Percentiles rank a stretch among this genome's conserved stretches.
Conservation (phyloP, 2,797 vertebrate species). For the Melopsittacus undulatus region DNA sequence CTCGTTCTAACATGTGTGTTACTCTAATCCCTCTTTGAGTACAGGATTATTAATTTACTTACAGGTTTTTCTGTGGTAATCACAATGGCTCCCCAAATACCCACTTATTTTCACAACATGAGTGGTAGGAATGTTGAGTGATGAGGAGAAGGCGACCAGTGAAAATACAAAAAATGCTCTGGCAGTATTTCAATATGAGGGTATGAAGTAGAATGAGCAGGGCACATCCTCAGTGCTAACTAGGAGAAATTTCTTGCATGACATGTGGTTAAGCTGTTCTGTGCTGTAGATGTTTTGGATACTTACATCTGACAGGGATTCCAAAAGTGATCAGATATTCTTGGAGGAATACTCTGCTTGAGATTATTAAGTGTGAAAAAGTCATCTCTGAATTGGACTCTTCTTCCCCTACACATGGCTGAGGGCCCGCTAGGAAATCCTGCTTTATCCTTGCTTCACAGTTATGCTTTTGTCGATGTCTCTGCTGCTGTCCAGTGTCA, state of each 20-base stretch:
- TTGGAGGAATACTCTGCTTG: not conserved
- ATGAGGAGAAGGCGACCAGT: not conserved
- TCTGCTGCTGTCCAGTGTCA: not conserved
- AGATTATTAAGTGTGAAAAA: not conserved
- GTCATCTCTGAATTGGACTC: not conserved
- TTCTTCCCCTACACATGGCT: not conserved
- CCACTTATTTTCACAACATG: not conserved
- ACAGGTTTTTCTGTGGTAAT: constrained; percentile 44
- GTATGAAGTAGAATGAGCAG: not conserved
- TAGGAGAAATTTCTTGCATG: not conserved
- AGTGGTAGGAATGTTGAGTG: not conserved
- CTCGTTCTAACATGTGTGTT: constrained; percentile 39
- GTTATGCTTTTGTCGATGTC: not conserved
- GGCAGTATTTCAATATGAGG: not conserved
- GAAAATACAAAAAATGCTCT: not conserved
- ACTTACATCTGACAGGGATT: not conserved
- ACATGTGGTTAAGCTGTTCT: not conserved
- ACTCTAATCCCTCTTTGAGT: constrained; percentile 57
- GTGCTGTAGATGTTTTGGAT: not conserved
- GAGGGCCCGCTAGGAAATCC: not conserved
- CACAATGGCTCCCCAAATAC: constrained; percentile 3
- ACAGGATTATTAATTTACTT: constrained; percentile 64
- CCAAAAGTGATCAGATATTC: not conserved
- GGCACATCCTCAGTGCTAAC: not conserved
- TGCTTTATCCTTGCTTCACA: not conserved